Base-by-base conservation (phyloP, 1,140 invertebrate species). In the Anastrepha obliqua region DNA sequence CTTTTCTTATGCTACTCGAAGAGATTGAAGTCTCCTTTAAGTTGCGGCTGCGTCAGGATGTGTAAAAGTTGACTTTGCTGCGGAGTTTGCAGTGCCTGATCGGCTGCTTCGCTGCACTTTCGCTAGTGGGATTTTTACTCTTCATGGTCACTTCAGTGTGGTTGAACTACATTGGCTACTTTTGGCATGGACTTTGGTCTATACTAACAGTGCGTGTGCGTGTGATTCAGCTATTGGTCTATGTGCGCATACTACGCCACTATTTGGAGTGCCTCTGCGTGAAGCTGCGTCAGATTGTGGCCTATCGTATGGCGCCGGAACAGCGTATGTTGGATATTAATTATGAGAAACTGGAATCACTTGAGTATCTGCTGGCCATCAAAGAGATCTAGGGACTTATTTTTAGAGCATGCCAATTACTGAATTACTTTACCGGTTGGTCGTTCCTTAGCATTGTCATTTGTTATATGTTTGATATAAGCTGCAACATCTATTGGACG, bases 341-440 rank as follows among this genome's bases (percentile, higher is more conserved):
- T 20, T 85, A 47, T 13, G 70, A 67, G 9, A 29, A 65, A 11
- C 20, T 89, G 11, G 17, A 51, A 11, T 87, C 85, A 8, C 3
- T 85, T 5, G 64, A 59, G 4, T 39, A 60, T 13, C 42, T 89
- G 39, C 29, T 85, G 6, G 55, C n/a, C 7, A 20, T 89, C 7
- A 86, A 86, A 44, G 59, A 87, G 39, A 65, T 59, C 55, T 88
- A 88, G 60, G 20, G 42, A 15, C 13, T 29, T 3, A 7, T 88
- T 6, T 60, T 85, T 47, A 87, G 88, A 9, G 85, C 87, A 15
- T 62, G 85, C 3, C 17, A 20, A 4, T 17, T 44, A 5, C 47
- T 88, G 3, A 89, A 89, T 70, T 55, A 85, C 15, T 88, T 89
- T 86, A 70, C 70, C 6, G 87, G 87, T 13, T 86, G 85, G 65